phyloP scores from a whole-genome alignment of 2,113 vertebrate species.

The Mus spicilegus region DNA sequence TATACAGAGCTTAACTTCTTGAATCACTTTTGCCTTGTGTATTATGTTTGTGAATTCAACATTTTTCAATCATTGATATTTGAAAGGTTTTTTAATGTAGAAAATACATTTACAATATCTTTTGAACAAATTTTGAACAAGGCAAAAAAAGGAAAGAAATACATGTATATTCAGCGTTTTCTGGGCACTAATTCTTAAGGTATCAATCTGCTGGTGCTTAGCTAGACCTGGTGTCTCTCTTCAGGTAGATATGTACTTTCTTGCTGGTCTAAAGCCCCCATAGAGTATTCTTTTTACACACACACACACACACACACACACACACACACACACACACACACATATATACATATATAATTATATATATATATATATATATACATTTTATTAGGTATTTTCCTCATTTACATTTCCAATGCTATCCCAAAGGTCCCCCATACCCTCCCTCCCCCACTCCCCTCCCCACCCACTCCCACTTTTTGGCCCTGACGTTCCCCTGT shows the following conservation, averaged over 20 bases:
- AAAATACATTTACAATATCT: background rate
- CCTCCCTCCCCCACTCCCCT: no score
- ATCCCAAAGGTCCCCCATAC: no score
- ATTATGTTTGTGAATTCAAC: background rate
- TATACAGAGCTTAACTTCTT: background rate
- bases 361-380: no score
- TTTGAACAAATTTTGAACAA: background rate
- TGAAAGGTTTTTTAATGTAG: background rate
- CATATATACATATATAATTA: no score
- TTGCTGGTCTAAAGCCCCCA: rapidly evolving
- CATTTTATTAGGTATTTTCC: no score
- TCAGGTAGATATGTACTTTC: rapidly evolving
- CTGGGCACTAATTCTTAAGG: background rate
- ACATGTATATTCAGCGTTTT: background rate
- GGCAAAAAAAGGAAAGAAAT: no score
- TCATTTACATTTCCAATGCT: no score
- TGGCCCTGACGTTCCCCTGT: no score
- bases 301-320: no score
- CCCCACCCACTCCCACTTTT: no score
- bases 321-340: no score
- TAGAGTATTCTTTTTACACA: background rate
- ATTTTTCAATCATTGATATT: background rate
- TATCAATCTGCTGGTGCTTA: rapidly evolving
- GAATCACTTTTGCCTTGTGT: background rate
- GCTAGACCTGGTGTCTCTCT: rapidly evolving